Evolutionary conservation across 2,888 invertebrate genomes (phyloP).

Genomic region (Chironomus tentans): DNA sequence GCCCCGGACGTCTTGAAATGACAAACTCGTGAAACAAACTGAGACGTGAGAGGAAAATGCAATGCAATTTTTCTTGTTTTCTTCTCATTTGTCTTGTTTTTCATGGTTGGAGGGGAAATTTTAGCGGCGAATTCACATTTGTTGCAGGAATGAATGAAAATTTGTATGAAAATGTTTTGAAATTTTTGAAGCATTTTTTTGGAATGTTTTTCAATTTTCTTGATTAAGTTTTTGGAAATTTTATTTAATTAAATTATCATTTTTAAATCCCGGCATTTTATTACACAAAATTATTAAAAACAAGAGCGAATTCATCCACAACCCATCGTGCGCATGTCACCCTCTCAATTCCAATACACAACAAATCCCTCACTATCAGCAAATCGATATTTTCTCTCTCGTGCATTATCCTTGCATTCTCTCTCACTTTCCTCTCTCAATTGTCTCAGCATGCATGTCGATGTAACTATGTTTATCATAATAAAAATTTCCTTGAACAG

Average conservation of each 20-base stretch:
- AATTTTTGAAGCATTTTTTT: too few species aligned
- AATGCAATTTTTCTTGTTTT: conserved; percentile 16
- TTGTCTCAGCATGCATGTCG: too few species aligned
- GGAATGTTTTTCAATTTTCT: too few species aligned
- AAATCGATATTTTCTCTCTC: conserved; percentile 19
- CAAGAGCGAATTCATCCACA: conserved; percentile 6
- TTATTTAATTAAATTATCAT: background rate
- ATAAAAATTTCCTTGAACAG: background rate
- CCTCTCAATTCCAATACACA: background rate
- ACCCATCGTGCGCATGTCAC: background rate
- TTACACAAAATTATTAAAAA: background rate
- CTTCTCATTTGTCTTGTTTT: background rate
- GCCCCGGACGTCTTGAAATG: background rate
- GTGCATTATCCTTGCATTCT: background rate
- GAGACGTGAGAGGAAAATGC: conserved; percentile 2
- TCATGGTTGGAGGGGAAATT: conserved; percentile 1
- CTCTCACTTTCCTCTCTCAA: background rate
- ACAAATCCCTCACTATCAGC: background rate
- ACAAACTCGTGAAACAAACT: conserved; percentile 5
- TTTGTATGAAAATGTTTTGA: background rate
- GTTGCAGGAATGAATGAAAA: background rate
- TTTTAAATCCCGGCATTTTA: background rate
- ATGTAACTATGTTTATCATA: too few species aligned
- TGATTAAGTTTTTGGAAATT: background rate
- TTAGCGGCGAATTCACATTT: conserved; percentile 2